Conservation (phyloP, 2,888 invertebrate species). For the Cheilosia pagana region DNA sequence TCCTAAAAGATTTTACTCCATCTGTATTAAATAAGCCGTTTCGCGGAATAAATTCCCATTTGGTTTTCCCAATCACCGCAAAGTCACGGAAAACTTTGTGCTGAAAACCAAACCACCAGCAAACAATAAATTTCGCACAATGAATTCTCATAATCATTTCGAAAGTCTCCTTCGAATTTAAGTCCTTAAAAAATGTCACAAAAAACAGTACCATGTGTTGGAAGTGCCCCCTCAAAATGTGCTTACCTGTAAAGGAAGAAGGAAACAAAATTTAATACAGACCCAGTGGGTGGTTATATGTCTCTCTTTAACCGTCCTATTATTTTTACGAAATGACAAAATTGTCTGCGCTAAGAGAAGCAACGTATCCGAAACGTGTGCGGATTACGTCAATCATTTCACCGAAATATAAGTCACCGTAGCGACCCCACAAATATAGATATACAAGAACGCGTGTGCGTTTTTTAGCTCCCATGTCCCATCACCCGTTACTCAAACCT, state of each 20-base stretch:
- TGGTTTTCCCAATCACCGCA: too few relatives aligned
- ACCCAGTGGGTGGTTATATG: neutral
- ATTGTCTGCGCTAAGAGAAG: neutral
- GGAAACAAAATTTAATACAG: slow-evolving; percentile 2
- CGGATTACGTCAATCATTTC: slow-evolving; percentile 40
- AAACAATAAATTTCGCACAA: neutral
- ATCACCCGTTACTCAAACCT: neutral
- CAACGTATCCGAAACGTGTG: slow-evolving; percentile 25
- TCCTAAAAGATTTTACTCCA: too few relatives aligned
- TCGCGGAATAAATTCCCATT: too few relatives aligned
- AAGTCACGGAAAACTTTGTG: neutral
- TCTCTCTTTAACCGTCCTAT: neutral
- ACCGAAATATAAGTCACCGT: slow-evolving; percentile 5
- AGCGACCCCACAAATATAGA: neutral
- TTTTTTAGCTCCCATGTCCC: slow-evolving; percentile 4
- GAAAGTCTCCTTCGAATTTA: neutral
- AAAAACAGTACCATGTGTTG: neutral
- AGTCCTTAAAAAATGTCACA: neutral
- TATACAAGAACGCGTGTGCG: neutral
- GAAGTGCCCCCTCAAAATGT: slow-evolving; percentile 1
- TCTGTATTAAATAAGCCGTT: too few relatives aligned
- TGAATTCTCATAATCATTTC: neutral
- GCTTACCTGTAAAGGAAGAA: slow-evolving; percentile 35
- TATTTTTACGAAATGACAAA: too few relatives aligned
- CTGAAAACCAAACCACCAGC: too few relatives aligned